Conservation (phyloP, 2,888 invertebrate genomes). For the Cosmia trapezina region DNA sequence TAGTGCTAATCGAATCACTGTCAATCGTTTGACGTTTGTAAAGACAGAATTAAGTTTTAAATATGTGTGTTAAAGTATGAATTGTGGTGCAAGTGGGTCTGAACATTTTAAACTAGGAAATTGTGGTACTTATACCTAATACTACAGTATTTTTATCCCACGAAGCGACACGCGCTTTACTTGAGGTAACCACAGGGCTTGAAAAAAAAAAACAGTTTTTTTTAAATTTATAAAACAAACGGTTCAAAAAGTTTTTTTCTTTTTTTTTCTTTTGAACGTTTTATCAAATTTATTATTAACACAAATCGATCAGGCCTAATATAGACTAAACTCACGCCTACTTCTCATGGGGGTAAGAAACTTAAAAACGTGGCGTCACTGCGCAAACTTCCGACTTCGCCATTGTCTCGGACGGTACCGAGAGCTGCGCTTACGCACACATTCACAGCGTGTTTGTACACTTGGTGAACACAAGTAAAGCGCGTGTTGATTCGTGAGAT, state of each 20-base stretch:
- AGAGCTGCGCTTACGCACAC: background rate
- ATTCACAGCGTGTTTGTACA: background rate
- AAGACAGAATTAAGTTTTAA: background rate
- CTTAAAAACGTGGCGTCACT: no score
- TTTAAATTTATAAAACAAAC: no score
- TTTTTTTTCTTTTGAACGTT: no score
- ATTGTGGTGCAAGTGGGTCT: background rate
- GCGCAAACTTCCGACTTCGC: background rate
- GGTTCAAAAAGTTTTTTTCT: no score
- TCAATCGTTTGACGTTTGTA: background rate
- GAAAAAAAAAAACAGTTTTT: no score
- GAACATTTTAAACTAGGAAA: background rate
- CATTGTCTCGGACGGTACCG: background rate
- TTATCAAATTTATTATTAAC: no score
- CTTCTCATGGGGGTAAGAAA: no score
- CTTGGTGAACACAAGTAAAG: background rate
- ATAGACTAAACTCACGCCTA: no score
- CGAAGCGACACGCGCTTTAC: background rate
- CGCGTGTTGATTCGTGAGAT: background rate
- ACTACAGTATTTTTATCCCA: slow-evolving; percentile 1
- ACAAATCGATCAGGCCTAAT: no score
- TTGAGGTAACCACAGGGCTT: background rate
- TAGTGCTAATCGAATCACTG: background rate
- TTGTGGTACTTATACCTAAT: background rate
- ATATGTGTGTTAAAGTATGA: background rate